Base-by-base conservation (phyloP, 2,113 vertebrate genomes). In the Phycodurus eques region DNA sequence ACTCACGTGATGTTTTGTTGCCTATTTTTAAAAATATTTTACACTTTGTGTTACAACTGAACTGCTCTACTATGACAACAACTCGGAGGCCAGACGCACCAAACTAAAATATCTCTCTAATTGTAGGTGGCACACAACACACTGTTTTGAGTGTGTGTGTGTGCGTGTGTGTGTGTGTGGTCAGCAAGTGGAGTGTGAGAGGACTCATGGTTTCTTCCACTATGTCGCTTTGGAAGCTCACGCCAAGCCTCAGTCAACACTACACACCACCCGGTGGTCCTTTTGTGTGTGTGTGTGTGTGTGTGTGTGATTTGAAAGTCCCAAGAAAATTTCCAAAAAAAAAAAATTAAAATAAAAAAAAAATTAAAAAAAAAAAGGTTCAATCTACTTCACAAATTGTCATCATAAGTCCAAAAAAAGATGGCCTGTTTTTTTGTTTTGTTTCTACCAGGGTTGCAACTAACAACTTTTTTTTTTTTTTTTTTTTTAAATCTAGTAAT, bases 201-300 rank as follows among this genome's bases (percentile, higher is more conserved):
- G 67, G 57, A 22, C 47, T 72, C 64, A 53, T 74, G 76, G 72
- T 81, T 84, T 77, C 78, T 75, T 76, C 77, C 78, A 68, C 67
- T 4, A 12, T 60, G 74, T 80, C 71, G 35, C 17, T 65, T 20
- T 68, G 47, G 69, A 74, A 80, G 82, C 73, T 59, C 1, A 67
- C 67, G 82, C 77, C 79, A 82, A 70, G 72, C 79, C 82, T 57
- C 75, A 76, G 74, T 17, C 4, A 3, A 63, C 31, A 22, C 51
- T 11, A 14, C 77, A 3, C 46, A 51, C 49, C 44, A 17, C 69
- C 62, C 67, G 82, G 83, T 79, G 81, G 80, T 80, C 78, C 72
- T 33, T 2, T 11, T 65, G 64, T 63, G 70, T 47, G 22, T 57
- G 43, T 46, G 2, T 65, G 43, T 11, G 53, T 65, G 64, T 63